These are phyloP conservation scores for Chiloscyllium plagiosum DNA, from an alignment of 2,113 vertebrate genomes.

Conservation along the genomic window DNA sequence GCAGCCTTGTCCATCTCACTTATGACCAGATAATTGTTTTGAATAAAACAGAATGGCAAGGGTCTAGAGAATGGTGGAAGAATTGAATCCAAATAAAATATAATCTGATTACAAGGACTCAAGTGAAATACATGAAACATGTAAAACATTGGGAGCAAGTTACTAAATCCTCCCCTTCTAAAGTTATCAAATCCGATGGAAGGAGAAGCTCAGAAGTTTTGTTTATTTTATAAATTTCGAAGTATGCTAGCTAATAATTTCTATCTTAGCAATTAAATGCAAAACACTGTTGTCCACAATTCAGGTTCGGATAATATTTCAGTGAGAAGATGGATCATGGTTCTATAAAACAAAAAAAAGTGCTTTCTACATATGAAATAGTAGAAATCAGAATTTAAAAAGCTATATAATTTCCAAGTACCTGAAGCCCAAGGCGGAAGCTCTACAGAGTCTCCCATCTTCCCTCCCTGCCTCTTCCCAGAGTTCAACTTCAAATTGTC, in stretches of 20 bases:
- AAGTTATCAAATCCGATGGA: background rate
- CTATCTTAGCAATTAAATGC: background rate
- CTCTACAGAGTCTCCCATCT: constrained; percentile 68
- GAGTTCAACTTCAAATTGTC: constrained; percentile 68
- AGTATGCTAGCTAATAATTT: background rate
- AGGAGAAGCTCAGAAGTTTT: background rate
- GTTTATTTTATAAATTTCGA: background rate
- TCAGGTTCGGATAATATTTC: background rate
- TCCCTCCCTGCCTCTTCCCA: too few species aligned
- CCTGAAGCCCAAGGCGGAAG: constrained; percentile 84
- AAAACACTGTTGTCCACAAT: background rate
- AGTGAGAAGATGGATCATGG: background rate
- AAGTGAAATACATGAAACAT: background rate
- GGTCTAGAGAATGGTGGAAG: background rate
- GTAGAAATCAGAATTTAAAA: background rate
- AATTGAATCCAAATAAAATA: background rate
- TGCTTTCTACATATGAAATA: background rate
- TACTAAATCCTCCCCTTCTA: background rate
- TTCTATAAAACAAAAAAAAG: background rate
- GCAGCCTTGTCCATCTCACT: too few species aligned
- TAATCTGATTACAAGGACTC: background rate
- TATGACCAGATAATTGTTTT: too few species aligned
- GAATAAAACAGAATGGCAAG: too few species aligned
- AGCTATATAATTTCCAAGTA: constrained; percentile 45
- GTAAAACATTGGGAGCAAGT: background rate